Evolutionary conservation across 2,113 vertebrate genomes (phyloP), one percentile per base, ranked within the genome.

Genomic region (Sylvietta virens): DNA sequence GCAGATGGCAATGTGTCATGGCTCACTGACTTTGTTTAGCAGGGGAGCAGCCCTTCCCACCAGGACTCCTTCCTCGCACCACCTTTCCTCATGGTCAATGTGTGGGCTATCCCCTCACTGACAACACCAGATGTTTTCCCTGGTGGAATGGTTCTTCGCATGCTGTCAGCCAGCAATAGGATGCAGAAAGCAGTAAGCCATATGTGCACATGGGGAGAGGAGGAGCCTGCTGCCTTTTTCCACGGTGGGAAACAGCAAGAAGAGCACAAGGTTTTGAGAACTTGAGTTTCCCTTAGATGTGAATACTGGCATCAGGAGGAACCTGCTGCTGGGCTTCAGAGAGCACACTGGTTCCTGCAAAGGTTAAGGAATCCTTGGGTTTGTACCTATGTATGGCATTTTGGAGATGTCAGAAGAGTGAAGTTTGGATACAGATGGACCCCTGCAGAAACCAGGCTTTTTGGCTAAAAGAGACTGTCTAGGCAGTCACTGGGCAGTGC

Each of bases 101-200:
- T 19, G 27, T 45, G 64, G 95, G 91, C 69, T 53, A 0, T 81
- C 71, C 66, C 17, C 10, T 88, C 64, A 27, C 77, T n/a, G 28
- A 15, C 56, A 74, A 45, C 81, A 67, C 88, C 72, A 47, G 82
- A 96, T 80, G 80, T 79, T 79, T 85, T 91, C 23, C 45, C 53
- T 48, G 83, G 87, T 88, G 78, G 62, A 78, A 45, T 3, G 51
- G 57, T 60, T 91, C 83, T 93, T 85, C 3, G 0, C 0, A 1
- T 80, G 61, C 88, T 72, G 40, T 65, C 40, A 72, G 57, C 71
- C 84, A 86, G 73, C 89, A 80, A 53, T 30, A 79, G 60, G 72
- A 87, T 81, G 58, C 45, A 78, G 62, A 87, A 72, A 70, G 50
- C 65, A 64, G 80, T 79, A 95, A 97, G 96, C 95, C 96, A 93